Percentiles rank a stretch among this genome's conserved stretches.
Conservation (phyloP, 2,888 invertebrate species). For the Cynaeus angustus region DNA sequence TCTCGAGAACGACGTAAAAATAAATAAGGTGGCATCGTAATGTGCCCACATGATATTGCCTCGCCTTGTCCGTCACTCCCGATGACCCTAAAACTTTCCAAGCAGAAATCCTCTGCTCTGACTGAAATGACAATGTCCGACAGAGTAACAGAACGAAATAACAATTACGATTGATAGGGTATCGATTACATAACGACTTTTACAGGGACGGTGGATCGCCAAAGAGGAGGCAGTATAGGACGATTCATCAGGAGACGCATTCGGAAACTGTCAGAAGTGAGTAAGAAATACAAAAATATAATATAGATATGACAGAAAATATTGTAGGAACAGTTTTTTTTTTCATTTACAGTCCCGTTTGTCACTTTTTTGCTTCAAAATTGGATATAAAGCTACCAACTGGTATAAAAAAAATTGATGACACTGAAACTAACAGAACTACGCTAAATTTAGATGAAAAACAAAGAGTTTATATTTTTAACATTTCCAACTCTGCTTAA, state of each 20-base stretch:
- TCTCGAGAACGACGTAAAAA: slow-evolving; percentile 21
- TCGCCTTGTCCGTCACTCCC: slow-evolving; percentile 57
- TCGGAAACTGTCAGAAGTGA: slow-evolving; percentile 73
- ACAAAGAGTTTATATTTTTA: no score
- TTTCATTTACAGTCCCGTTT: no score
- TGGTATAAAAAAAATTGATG: no score
- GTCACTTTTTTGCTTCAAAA: no score
- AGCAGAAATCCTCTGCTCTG: slow-evolving; percentile 61
- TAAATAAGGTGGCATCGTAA: slow-evolving; percentile 24
- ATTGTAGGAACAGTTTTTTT: no score
- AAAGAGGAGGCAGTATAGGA: slow-evolving; percentile 70
- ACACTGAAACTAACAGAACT: no score
- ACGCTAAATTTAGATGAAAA: no score
- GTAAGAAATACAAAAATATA: slow-evolving; percentile 50
- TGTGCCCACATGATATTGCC: slow-evolving; percentile 48
- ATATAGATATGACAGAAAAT: no score
- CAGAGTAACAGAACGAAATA: slow-evolving; percentile 10
- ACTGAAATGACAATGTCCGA: slow-evolving; percentile 57
- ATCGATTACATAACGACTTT: slow-evolving; percentile 61
- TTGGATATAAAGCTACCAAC: no score
- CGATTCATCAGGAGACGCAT: slow-evolving; percentile 71
- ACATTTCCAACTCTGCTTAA: no score
- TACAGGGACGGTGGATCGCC: slow-evolving; percentile 79
- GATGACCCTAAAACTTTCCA: slow-evolving; percentile 57
- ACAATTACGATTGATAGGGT: slow-evolving; percentile 5